These are phyloP conservation scores for Acropternis orthonyx DNA, from an alignment of 2,797 vertebrate species.

Conservation along the genomic window DNA sequence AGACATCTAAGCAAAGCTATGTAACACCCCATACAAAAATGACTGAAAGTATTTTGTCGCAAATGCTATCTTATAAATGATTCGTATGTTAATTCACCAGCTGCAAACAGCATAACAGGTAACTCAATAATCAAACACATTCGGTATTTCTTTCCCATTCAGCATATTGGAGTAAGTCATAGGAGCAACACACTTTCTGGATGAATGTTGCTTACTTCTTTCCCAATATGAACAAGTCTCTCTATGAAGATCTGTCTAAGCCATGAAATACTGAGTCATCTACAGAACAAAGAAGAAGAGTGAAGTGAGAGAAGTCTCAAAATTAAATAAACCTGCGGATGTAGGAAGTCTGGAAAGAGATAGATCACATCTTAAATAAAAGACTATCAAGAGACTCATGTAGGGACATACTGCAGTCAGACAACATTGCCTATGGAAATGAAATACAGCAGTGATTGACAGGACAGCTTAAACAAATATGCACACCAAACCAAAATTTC, in stretches of 20 bases:
- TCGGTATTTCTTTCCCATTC: not conserved
- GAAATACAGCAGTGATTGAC: not conserved
- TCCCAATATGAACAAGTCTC: not conserved
- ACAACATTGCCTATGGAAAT: not conserved
- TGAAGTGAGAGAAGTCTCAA: not conserved
- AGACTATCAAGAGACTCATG: not conserved
- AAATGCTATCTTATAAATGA: not conserved
- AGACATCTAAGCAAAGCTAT: not conserved
- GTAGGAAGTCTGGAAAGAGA: not conserved
- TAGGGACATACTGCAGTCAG: not conserved
- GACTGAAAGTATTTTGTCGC: not conserved
- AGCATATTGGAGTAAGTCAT: not conserved
- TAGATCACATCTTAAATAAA: not conserved
- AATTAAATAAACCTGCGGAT: not conserved
- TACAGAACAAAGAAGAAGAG: not conserved
- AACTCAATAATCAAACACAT: not conserved
- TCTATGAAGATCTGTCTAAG: not conserved
- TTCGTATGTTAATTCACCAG: not conserved
- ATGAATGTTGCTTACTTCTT: not conserved
- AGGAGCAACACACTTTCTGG: not conserved
- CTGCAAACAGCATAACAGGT: not conserved
- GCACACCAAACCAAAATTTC: not conserved
- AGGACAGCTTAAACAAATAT: conserved; percentile 8
- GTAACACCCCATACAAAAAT: not conserved
- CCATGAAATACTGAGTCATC: not conserved